Evolutionary conservation across 2,797 vertebrate genomes (phyloP).

Genomic region (Poeciliopsis infans): DNA sequence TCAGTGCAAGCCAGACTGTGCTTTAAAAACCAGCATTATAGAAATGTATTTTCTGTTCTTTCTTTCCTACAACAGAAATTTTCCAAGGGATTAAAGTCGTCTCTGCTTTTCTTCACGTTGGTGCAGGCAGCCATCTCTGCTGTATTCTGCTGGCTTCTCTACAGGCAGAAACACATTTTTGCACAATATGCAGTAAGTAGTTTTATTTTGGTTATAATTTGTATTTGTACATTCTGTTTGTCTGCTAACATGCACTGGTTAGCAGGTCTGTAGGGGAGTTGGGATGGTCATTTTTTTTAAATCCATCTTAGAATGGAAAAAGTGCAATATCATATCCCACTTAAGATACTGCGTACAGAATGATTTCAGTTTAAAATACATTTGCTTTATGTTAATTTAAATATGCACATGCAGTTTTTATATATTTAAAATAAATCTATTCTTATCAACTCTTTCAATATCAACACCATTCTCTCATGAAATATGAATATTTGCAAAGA

Average conservation of each 20-base stretch:
- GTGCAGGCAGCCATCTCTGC: constrained; percentile 52
- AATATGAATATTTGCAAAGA: not conserved
- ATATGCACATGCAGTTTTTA: not conserved
- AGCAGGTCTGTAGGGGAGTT: too few relatives aligned
- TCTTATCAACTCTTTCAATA: not conserved
- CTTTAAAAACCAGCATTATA: not conserved
- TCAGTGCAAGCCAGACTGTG: not conserved
- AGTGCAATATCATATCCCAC: not conserved
- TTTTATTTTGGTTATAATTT: not conserved
- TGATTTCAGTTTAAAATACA: not conserved
- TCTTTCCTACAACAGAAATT: constrained; percentile 45
- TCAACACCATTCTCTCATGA: not conserved
- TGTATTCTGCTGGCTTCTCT: constrained; percentile 52
- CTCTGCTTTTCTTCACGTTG: constrained; percentile 70
- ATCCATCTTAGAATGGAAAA: not conserved
- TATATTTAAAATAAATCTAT: not conserved
- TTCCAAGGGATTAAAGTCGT: constrained; percentile 61
- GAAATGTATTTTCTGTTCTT: not conserved
- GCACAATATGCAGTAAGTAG: constrained; percentile 59
- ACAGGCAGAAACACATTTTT: constrained; percentile 52
- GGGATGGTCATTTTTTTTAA: not conserved
- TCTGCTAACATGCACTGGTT: not conserved
- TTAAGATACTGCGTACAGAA: not conserved
- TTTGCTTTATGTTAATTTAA: not conserved
- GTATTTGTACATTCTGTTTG: not conserved